Conservation (phyloP, 2,797 vertebrate species). For the Lindbergichthys nudifrons region DNA sequence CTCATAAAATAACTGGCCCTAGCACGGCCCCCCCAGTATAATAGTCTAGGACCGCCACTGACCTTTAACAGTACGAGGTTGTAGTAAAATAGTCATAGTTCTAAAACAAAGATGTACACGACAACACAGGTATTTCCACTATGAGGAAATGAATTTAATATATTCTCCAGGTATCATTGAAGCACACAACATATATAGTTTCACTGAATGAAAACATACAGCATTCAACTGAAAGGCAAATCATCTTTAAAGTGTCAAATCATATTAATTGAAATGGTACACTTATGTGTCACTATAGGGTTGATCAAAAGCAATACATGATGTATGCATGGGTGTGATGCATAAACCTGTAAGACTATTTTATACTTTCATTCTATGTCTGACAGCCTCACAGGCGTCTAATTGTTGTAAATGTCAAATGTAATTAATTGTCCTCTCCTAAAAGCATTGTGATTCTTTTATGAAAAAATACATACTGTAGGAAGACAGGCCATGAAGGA, state of each 20-base stretch:
- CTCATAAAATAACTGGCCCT: too few species aligned
- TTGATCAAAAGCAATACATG: conserved; percentile 24
- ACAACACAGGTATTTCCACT: background rate
- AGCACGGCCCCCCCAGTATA: too few species aligned
- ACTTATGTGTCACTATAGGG: conserved; percentile 4
- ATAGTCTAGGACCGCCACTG: too few species aligned
- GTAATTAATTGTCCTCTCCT: conserved; percentile 28
- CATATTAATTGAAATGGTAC: background rate
- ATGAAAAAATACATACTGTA: conserved; percentile 13
- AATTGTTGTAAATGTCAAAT: conserved; percentile 45
- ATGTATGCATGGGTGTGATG: conserved; percentile 13
- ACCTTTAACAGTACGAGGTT: background rate
- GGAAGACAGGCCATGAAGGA: conserved; percentile 17
- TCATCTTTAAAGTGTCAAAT: conserved; percentile 12
- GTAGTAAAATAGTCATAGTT: background rate
- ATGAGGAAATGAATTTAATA: background rate
- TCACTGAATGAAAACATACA: background rate
- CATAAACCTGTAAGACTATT: conserved; percentile 27
- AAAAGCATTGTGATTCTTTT: conserved; percentile 33
- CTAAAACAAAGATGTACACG: background rate
- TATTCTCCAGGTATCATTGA: background rate
- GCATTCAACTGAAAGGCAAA: background rate
- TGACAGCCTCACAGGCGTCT: conserved; percentile 21
- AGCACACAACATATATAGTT: background rate
- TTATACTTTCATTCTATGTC: conserved; percentile 16